Percentiles rank a stretch among this genome's conserved stretches.
Evolutionary conservation across 1,140 invertebrate species (phyloP).

Genomic region (Hylaeus anthracinus): DNA sequence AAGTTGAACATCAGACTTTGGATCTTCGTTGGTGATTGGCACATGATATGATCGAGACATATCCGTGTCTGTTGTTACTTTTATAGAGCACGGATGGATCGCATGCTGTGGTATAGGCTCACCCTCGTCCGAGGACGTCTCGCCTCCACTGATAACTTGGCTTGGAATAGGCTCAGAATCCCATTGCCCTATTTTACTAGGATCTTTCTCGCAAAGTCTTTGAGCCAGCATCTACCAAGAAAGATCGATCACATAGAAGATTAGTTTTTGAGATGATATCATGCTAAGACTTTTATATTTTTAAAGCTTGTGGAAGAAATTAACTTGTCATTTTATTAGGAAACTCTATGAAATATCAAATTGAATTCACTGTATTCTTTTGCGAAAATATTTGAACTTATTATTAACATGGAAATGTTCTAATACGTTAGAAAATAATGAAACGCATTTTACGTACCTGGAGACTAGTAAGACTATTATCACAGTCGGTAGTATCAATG

Average conservation of each 20-base stretch:
- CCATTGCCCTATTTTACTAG: slow-evolving; percentile 86
- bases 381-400: too few species aligned
- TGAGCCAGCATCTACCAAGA: slow-evolving; percentile 87
- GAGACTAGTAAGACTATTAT: slow-evolving; percentile 93
- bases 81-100: slow-evolving; percentile 54
- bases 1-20: slow-evolving; percentile 56
- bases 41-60: slow-evolving; percentile 69
- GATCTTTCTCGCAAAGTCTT: slow-evolving; percentile 91
- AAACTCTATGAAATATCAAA: too few species aligned
- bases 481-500: slow-evolving; percentile 96
- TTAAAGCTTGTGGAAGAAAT: too few species aligned
- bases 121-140: slow-evolving; percentile 78
- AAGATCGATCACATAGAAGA: background rate
- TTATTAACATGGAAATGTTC: background rate
- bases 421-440: background rate
- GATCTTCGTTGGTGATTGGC: slow-evolving; percentile 63
- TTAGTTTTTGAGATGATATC: background rate
- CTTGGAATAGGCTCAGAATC: slow-evolving; percentile 75
- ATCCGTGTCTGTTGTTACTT: slow-evolving; percentile 42
- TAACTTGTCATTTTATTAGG: too few species aligned
- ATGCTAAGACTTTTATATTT: too few species aligned
- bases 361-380: too few species aligned
- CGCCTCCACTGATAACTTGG: slow-evolving; percentile 71
- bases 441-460: slow-evolving; percentile 81
- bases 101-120: slow-evolving; percentile 69